A percentile compares a stretch with the other conserved stretches of the same genome.
Conservation (phyloP, 2,888 invertebrate species). For the Napeogenes inachia region DNA sequence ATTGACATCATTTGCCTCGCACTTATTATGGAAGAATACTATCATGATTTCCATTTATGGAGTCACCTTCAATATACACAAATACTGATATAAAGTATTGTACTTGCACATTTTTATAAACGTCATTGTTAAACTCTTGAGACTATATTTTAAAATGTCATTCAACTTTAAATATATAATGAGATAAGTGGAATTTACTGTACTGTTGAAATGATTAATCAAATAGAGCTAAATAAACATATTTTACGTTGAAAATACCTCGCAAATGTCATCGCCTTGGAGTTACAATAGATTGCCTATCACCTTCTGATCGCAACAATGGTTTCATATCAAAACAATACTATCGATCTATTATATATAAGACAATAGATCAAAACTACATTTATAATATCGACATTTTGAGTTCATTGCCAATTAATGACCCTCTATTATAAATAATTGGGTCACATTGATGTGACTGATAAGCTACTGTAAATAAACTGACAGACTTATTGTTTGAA, state of each 20-base stretch:
- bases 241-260: slow-evolving; percentile 5
- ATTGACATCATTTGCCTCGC: too few species aligned
- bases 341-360: slow-evolving; percentile 5
- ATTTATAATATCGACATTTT: slow-evolving; percentile 45
- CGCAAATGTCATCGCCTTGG: slow-evolving; percentile 47
- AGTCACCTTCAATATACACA: too few species aligned
- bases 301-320: slow-evolving; percentile 25
- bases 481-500: too few species aligned
- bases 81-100: too few species aligned
- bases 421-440: slow-evolving; percentile 38
- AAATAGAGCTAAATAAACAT: slow-evolving; percentile 1
- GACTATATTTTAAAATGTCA: too few species aligned
- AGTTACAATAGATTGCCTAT: slow-evolving; percentile 36
- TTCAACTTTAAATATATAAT: too few species aligned
- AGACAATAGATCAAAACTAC: slow-evolving; percentile 22
- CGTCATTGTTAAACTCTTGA: too few species aligned
- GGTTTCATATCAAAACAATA: slow-evolving; percentile 6
- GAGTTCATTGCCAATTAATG: slow-evolving; percentile 67
- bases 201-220: background rate
- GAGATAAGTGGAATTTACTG: too few species aligned
- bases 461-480: slow-evolving; percentile 14
- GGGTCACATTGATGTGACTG: slow-evolving; percentile 10
- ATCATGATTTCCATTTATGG: too few species aligned
- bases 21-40: too few species aligned
- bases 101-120: too few species aligned